Base-by-base conservation (phyloP, 1,140 invertebrate genomes). In the Eueides isabella region DNA sequence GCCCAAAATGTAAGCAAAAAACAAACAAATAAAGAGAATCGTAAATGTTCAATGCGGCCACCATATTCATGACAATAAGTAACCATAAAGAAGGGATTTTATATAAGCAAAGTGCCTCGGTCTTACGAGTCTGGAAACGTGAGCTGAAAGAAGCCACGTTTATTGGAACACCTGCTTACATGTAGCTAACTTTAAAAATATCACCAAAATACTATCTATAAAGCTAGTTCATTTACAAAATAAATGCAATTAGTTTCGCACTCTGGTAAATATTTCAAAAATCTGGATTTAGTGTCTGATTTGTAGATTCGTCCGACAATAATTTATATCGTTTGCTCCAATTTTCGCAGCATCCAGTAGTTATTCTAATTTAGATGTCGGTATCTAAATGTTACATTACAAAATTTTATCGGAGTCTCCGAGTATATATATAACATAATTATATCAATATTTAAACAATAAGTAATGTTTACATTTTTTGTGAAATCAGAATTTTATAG, bases 151-250 rank as follows among this genome's bases (percentile, higher is more conserved):
- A 80, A 78, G 74, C 77, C 65, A 74, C 81, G 72, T 84, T 88
- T 88, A 85, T 87, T 85, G 82, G 81, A 79, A 88, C 85, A 90
- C 87, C 86, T 89, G 86, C 80, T 87, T 87, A 88, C 82, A 71
- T 55, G 31, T 75, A 68, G 78, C 75, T 72, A 80, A 72, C 81
- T 84, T 81, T 81, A 80, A 85, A 77, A 35, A 73, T 62, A 72
- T 67, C 67, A 72, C 66, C 71, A 41, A 26, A 41, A 62, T 48
- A 16, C 65, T n/a, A 23, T 44, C 66, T 72, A 65, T 67, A 72
- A 67, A 67, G 64, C 64, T 38, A 48, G 41, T 72, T 67, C 67
- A 72, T 72, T 67, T 72, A 67, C 65, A 62, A 38, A 72, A 72
- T 72, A 67, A 72, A 72, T 48, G 71, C 71, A 72, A 72, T 72